Percentiles rank a stretch among this genome's conserved stretches.
Evolutionary conservation across 2,113 vertebrate species (phyloP).

Genomic region (Gadus chalcogrammus): DNA sequence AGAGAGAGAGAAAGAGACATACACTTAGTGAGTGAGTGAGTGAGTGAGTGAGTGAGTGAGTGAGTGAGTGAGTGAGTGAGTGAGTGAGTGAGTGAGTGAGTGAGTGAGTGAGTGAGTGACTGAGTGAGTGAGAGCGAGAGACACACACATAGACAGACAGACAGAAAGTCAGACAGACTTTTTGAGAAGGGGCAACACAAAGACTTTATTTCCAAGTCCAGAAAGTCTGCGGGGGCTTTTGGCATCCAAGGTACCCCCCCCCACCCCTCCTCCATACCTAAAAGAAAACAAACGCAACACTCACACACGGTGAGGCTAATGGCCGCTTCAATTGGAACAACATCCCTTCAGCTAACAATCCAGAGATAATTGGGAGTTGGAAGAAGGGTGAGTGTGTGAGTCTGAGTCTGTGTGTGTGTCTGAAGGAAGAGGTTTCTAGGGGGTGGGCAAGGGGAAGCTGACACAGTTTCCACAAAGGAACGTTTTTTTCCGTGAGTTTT

Average conservation of each 20-base stretch:
- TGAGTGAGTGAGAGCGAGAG: slow-evolving; percentile 5
- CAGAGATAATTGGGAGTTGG: slow-evolving; percentile 37
- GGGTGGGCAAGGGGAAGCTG: slow-evolving; percentile 2
- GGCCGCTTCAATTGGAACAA: slow-evolving; percentile 40
- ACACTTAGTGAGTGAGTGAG: slow-evolving; percentile 25
- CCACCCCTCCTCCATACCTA: no score
- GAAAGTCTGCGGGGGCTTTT: slow-evolving; percentile 47
- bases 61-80: slow-evolving; percentile 19
- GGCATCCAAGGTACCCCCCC: slow-evolving; percentile 35
- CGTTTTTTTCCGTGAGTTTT: background rate
- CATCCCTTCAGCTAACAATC: slow-evolving; percentile 25
- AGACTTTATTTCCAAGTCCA: slow-evolving; percentile 39
- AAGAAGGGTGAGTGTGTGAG: no score
- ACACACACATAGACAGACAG: background rate
- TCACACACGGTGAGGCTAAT: slow-evolving; percentile 41
- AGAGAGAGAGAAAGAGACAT: slow-evolving; percentile 18
- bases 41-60: slow-evolving; percentile 13
- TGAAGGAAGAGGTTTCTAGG: background rate
- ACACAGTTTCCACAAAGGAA: slow-evolving; percentile 27
- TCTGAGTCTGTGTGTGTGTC: no score
- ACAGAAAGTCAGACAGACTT: slow-evolving; percentile 13
- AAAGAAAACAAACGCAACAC: slow-evolving; percentile 4
- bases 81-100: slow-evolving; percentile 8
- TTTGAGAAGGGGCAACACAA: background rate
- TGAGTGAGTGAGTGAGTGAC: slow-evolving; percentile 22